Base-by-base conservation (phyloP, 92 coral and sea anemone species). In the Porites evermanni region DNA sequence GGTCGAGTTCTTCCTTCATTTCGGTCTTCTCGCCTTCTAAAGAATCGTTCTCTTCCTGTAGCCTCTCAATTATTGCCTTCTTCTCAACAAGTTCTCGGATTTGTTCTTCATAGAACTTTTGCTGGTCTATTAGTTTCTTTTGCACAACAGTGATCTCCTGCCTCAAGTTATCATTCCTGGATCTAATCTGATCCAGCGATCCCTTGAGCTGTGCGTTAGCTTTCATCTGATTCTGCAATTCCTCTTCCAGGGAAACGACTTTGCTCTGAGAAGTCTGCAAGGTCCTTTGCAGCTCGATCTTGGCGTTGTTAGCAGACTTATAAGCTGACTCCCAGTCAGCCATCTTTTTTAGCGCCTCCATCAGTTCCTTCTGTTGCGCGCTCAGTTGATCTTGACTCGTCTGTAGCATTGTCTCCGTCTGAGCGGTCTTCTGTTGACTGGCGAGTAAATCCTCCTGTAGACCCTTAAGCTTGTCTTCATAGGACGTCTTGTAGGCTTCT, bases 191-290 rank as follows among this genome's bases (percentile, higher is more conserved):
- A 20, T 89, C 96, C 1, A 97, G 91, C 54, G 95, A 90, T 26
- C 99, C 99, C 79, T 92, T 97, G n/a, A 93, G 89, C 80, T 97
- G 99, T 17, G 99, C 99, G 70, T 93, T 95, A 32, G 93, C 96
- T 60, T 97, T 97, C 88, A 95, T 75, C 81, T 95, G 95, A 44
- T 89, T 91, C 87, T 97, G 99, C 29, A 95, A 61, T 23, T 97
- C 99, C 38, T 97, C 99, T 79, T 97, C 99, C 44, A 97, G 82
- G 44, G 92, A 88, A 6, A 88, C 78, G 52, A 97, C 88, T 78
- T 84, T 95, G 59, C 92, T 94, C 82, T 97, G 95, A 6, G 75
- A 86, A 20, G 94, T 94, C 79, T 93, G 97, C 8, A 97, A 84
- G 17, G 91, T 88, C 12, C 98, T 88, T 71, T 91, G 98, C 61